Evolutionary conservation across 2,888 invertebrate species (phyloP), one percentile per base, ranked within the genome.

Genomic region (Sinelater perroti): DNA sequence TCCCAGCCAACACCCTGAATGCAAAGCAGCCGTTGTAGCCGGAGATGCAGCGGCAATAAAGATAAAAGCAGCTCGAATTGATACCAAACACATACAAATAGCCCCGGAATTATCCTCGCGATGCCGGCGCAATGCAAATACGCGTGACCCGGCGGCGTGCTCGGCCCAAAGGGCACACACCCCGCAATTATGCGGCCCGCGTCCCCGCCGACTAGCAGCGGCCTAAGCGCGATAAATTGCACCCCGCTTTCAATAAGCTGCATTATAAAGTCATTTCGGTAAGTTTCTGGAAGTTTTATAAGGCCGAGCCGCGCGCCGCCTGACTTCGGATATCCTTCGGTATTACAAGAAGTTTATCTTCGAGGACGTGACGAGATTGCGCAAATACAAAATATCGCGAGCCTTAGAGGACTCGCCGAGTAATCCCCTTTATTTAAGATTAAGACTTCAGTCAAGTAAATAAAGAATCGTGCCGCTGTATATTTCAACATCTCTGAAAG

Each of bases 311-410:
- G 58, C 59, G 57, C 47, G 56, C 47, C 40, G 56, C 52, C 45
- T 56, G 63, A 45, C 50, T 53, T 63, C 36, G 42, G 56, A 59
- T 56, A 55, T 58, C 56, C 46, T 57, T 61, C 61, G 60, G 68
- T 65, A 68, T 70, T 67, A 70, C 64, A 61, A 64, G 67, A 70
- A 70, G 69, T 70, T 65, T 62, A 63, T 65, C 63, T 62, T 56
- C 55, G 42, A 36, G 54, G 58, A 65, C 63, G 64, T 64, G 63
- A 62, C 65, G 52, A 53, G 62, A 56, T 56, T 60, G 49, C 54
- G 50, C 61, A 59, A 66, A 68, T 62, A 55, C 56, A 62, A 62
- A 55, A 61, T 56, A 65, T 62, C 63, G 60, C 47, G 53, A 65
- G 67, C 67, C 66, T 66, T 67, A 61, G 59, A 60, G 52, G 67